Percentiles rank a stretch among this genome's conserved stretches.
Conservation (phyloP, 1,140 invertebrate species). For the Vanessa tameamea region DNA sequence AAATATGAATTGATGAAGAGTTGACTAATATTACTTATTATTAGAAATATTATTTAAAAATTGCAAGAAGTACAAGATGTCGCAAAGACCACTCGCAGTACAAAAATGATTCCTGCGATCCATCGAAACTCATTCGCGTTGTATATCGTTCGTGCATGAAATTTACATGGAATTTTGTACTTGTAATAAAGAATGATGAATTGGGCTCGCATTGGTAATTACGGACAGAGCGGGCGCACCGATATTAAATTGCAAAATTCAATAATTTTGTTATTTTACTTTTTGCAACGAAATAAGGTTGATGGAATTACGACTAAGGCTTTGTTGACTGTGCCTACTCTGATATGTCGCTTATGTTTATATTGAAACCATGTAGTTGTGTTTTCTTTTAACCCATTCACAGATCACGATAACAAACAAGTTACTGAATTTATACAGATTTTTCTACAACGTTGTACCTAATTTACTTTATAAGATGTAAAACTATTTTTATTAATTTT, state of each 20-base stretch:
- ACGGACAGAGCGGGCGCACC: constrained; percentile 61
- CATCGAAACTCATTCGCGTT: constrained; percentile 38
- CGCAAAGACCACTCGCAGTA: constrained; percentile 5
- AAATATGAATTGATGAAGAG: neutral
- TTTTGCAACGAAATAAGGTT: constrained; percentile 41
- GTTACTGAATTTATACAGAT: too few species aligned
- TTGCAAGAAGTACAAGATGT: neutral
- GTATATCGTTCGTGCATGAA: constrained; percentile 61
- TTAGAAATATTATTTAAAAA: neutral
- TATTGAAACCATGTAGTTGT: too few species aligned
- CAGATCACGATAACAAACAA: too few species aligned
- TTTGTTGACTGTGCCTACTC: neutral
- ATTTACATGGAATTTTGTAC: constrained; percentile 78
- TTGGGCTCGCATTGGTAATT: constrained; percentile 76
- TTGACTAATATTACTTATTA: too few species aligned
- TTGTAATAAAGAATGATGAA: constrained; percentile 80
- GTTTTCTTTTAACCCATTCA: too few species aligned
- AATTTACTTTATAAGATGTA: too few species aligned
- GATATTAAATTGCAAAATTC: constrained; percentile 74
- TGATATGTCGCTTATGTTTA: too few species aligned
- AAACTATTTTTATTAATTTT: too few species aligned
- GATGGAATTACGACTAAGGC: constrained; percentile 41
- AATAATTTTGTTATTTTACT: constrained; percentile 71
- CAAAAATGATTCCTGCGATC: constrained; percentile 31
- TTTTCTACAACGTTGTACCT: too few species aligned